Evolutionary conservation across 2,888 invertebrate species (phyloP), one percentile per base, ranked within the genome.

Genomic region (Crocallis elinguaria): DNA sequence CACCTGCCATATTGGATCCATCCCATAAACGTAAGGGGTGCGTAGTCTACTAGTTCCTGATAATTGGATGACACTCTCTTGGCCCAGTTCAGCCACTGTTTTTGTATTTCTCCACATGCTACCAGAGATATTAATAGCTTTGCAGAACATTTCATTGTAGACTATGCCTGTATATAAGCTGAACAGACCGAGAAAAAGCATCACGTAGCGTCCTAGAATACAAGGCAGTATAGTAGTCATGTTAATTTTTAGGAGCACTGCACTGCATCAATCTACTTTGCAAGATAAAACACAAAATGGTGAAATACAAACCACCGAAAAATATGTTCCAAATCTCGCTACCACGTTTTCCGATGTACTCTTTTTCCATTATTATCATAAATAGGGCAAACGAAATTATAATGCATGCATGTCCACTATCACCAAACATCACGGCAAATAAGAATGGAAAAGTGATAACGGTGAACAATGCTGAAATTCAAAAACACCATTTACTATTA

Each of bases 271-370:
- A n/a, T n/a, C n/a, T n/a, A n/a, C n/a, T n/a, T n/a, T n/a, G n/a
- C n/a, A n/a, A n/a, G n/a, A n/a, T n/a, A n/a, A n/a, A n/a, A n/a
- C n/a, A n/a, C n/a, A n/a, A n/a, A n/a, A n/a, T n/a, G 14, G 14
- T 14, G 37, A 16, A 42, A 21, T 25, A 35, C 62, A 64, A 66
- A 87, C 89, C 89, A 37, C 96, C 97, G 79, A 99, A 99, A 87
- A 99, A 97, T 60, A 98, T 99, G 75, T 95, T 96, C 97, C 98
- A 98, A 56, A 99, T 98, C 94, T 98, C 97, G 69, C 93, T 95
- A 23, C 84, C 92, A 3, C 93, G 92, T 49, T 93, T 94, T 66
- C 93, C 88, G 17, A 88, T 73, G 35, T 96, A 87, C 56, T 94
- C 91, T 64, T 95, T 95, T 82, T 99, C 98, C 48, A 91, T 92